phyloP scores from a whole-genome alignment of 2,113 vertebrate species.

The Brachyistius frenatus region DNA sequence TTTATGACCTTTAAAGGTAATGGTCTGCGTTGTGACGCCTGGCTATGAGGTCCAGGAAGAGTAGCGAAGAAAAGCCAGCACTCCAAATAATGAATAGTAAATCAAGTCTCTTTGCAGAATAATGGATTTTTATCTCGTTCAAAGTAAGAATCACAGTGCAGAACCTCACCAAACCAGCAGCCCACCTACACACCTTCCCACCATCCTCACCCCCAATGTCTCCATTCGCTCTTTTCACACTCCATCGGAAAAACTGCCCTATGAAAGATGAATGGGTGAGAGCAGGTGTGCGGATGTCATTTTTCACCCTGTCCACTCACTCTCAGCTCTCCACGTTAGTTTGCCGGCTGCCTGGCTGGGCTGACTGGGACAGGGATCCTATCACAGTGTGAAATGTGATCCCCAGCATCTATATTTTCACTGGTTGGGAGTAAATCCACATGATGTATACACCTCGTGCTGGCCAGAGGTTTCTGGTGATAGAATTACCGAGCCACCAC shows the following conservation, averaged over 20 bases:
- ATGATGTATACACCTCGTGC: slow-evolving; percentile 64
- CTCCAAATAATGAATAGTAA: slow-evolving; percentile 35
- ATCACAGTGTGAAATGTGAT: slow-evolving; percentile 70
- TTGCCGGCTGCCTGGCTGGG: slow-evolving; percentile 4
- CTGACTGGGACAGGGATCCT: slow-evolving; percentile 36
- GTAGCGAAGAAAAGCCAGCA: slow-evolving; percentile 34
- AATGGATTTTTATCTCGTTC: slow-evolving; percentile 7
- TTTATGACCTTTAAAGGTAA: slow-evolving; percentile 64
- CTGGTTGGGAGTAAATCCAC: slow-evolving; percentile 76
- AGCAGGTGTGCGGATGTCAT: slow-evolving; percentile 68
- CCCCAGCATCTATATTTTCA: slow-evolving; percentile 74
- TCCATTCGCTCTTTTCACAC: slow-evolving; percentile 67
- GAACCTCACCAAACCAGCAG: slow-evolving; percentile 3
- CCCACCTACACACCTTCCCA: slow-evolving; percentile 19
- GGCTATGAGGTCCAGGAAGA: slow-evolving; percentile 24
- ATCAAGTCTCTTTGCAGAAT: slow-evolving; percentile 20
- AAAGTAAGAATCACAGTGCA: neutral
- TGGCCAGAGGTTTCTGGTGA: slow-evolving; percentile 19
- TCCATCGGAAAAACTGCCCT: slow-evolving; percentile 51
- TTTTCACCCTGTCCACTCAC: slow-evolving; percentile 68
- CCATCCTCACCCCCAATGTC: slow-evolving; percentile 51
- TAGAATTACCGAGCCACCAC: slow-evolving; percentile 9
- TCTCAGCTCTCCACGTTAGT: slow-evolving; percentile 19
- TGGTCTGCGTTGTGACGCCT: neutral
- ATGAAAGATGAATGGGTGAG: slow-evolving; percentile 77